Base-by-base conservation (phyloP, 2,797 vertebrate species). In the Oreortyx pictus region DNA sequence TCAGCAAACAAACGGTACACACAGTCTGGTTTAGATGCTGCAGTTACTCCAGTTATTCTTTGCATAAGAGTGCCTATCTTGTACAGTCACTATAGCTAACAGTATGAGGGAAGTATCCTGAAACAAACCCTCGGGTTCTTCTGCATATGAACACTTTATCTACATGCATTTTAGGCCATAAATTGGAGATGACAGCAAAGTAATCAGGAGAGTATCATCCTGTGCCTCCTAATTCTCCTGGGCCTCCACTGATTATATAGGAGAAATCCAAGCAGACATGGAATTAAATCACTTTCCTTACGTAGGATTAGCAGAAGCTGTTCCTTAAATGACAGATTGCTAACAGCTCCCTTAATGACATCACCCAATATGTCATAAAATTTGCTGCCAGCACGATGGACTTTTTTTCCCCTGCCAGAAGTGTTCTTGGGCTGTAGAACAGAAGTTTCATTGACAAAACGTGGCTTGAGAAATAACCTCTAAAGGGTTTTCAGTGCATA, bases 341-440 rank as follows among this genome's bases (percentile, higher is more conserved):
- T 96, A 96, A 95, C 91, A 90, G 70, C 75, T 96, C 86, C 93
- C 89, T 93, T 96, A 95, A 96, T 92, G 96, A 96, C 93, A 95
- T 95, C 96, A 96, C 74, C 93, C 96, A 96, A 87, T 94, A 96
- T 97, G 96, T 92, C 95, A 94, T 93, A 94, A 95, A 86, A 91
- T 89, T 93, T 93, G 61, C 89, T 96, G 96, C 95, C 93, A 96
- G 67, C 60, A 79, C 56, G 66, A 88, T 37, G 43, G 79, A 83
- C 64, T 67, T 85, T 70, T 74, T 49, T 39, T 8, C 46, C 15
- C 9, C 35, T 84, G 71, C 59, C 60, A 88, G 80, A 91, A 96
- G 46, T 13, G 52, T 71, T 94, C 80, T 57, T 85, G 91, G 94
- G 64, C 94, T 79, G 59, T 47, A 41, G 61, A 95, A 67, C 80